phyloP scores from a whole-genome alignment of 1,140 invertebrate species.

The Dendroctonus valens region DNA sequence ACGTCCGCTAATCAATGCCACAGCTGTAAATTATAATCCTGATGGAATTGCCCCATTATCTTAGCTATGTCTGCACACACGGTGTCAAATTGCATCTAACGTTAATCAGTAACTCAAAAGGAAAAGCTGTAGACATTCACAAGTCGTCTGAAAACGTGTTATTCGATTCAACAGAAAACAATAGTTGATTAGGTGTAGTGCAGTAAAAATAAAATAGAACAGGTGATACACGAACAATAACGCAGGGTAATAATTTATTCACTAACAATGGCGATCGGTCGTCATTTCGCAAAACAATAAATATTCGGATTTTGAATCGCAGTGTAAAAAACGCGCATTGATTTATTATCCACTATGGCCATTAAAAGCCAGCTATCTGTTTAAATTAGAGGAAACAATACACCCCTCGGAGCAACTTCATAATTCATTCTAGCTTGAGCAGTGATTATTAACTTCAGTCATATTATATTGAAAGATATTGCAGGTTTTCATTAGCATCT shows the following conservation, averaged over 20 bases:
- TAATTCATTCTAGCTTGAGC: constrained; percentile 1
- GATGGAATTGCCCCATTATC: constrained; percentile 1
- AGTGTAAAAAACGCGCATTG: constrained; percentile 12
- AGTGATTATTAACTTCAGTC: too few relatives aligned
- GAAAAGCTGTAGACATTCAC: too few relatives aligned
- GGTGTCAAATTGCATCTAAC: too few relatives aligned
- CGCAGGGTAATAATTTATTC: constrained; percentile 11
- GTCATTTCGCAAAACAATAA: constrained; percentile 21
- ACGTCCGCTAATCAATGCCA: constrained; percentile 8
- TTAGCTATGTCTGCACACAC: background rate
- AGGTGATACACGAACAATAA: constrained; percentile 15
- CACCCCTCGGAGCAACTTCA: constrained; percentile 2
- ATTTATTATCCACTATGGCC: constrained; percentile 13
- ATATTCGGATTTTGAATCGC: constrained; percentile 11
- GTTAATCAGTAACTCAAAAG: too few relatives aligned
- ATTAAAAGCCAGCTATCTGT: constrained; percentile 13
- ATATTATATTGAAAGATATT: too few relatives aligned
- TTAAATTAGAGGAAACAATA: constrained; percentile 19
- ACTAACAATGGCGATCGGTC: constrained; percentile 12
- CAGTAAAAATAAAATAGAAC: constrained; percentile 12
- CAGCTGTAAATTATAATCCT: constrained; percentile 9
- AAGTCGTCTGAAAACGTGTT: too few relatives aligned
- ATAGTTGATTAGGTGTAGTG: background rate
- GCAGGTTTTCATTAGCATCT: too few relatives aligned
- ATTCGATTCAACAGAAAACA: too few relatives aligned